phyloP scores from a whole-genome alignment of 2,797 vertebrate species.

The Enteromius paludinosus region DNA sequence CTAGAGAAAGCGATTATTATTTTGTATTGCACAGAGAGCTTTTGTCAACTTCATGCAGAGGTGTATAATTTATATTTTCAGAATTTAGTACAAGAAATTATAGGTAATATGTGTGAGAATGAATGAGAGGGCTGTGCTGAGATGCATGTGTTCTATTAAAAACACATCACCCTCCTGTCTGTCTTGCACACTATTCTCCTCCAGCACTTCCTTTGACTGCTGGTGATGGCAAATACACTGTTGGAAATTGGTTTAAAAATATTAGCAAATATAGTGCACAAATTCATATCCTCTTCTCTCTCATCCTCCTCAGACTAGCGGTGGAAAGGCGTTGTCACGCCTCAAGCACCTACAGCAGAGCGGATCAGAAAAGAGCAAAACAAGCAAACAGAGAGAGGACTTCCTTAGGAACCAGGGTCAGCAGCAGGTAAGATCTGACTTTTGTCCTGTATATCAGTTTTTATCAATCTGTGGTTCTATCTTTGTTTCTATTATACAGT shows the following conservation, averaged over 20 bases:
- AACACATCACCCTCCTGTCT: conserved; percentile 14
- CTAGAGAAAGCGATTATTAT: conserved; percentile 3
- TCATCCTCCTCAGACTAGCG: conserved; percentile 61
- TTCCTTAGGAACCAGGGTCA: conserved; percentile 91
- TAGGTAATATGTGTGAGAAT: neutral
- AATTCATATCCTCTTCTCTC: conserved; percentile 21
- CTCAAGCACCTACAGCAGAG: conserved; percentile 93
- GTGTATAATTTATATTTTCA: neutral
- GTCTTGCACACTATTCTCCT: conserved; percentile 1
- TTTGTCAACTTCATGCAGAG: neutral
- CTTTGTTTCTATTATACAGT: neutral
- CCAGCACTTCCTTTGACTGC: conserved; percentile 29
- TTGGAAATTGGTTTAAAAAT: neutral
- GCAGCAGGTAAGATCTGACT: conserved; percentile 75
- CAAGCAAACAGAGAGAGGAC: conserved; percentile 89
- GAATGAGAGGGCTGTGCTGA: neutral
- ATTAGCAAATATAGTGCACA: neutral
- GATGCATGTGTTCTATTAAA: conserved; percentile 18
- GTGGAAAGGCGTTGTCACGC: conserved; percentile 85
- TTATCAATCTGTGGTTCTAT: neutral
- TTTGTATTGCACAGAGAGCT: neutral
- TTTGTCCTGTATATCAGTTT: neutral
- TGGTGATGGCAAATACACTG: neutral
- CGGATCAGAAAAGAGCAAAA: conserved; percentile 91
- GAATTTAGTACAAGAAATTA: neutral